These are phyloP conservation scores for Drosophila nasuta DNA, from an alignment of 1,140 invertebrate species.

Conservation along the genomic window DNA sequence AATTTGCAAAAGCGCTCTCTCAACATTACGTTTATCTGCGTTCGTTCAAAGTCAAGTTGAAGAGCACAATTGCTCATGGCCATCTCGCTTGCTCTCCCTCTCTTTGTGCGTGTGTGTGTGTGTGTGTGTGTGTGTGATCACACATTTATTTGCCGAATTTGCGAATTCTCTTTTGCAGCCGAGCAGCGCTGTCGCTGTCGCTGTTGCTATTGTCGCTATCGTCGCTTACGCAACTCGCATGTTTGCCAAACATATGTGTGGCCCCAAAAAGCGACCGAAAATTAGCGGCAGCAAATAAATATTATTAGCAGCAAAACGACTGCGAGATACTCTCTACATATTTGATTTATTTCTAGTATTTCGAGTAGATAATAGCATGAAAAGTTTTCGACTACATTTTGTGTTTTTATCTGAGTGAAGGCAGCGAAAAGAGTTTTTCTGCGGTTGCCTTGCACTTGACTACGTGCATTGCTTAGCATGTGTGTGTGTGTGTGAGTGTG, in stretches of 20 bases:
- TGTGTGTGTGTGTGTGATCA: neutral
- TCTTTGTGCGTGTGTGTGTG: too few species aligned
- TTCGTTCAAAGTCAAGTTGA: constrained; percentile 81
- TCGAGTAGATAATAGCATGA: too few species aligned
- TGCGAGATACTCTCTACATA: too few species aligned
- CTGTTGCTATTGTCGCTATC: neutral
- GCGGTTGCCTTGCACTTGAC: constrained; percentile 21
- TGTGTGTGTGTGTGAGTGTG: constrained; percentile 10
- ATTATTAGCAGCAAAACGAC: neutral
- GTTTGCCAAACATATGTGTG: constrained; percentile 72
- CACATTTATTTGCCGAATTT: constrained; percentile 31
- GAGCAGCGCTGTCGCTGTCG: constrained; percentile 7
- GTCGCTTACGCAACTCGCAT: constrained; percentile 74
- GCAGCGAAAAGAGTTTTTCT: neutral
- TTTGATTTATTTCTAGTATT: too few species aligned
- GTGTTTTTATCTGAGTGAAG: neutral
- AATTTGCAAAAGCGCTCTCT: constrained; percentile 48
- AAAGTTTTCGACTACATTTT: too few species aligned
- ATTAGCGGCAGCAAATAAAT: constrained; percentile 2
- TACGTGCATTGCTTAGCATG: neutral
- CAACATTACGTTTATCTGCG: constrained; percentile 47
- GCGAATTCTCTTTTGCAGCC: constrained; percentile 51
- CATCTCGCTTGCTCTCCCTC: neutral
- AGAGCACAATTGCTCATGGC: constrained; percentile 52
- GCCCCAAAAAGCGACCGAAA: constrained; percentile 42